A percentile compares a stretch with the other conserved stretches of the same genome.
Conservation (phyloP, 1,140 invertebrate species). For the Himalopsyche phryganea region DNA sequence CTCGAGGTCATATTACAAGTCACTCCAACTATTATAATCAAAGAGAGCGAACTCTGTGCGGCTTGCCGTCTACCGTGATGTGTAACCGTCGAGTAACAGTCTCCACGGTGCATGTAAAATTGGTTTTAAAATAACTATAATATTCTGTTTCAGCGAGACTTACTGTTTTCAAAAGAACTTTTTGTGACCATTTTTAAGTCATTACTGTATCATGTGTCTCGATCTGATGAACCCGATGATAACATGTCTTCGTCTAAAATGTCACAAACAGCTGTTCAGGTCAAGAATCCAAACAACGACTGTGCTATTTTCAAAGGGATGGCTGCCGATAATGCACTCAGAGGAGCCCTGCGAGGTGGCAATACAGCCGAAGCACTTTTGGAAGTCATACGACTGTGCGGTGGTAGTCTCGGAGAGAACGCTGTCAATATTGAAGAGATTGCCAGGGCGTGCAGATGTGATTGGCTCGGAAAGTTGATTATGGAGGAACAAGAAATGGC, state of each 20-base stretch:
- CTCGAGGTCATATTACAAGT: too few species aligned
- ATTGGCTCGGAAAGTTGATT: constrained; percentile 24
- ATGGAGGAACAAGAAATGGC: constrained; percentile 20
- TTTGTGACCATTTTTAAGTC: constrained; percentile 23
- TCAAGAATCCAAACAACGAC: neutral
- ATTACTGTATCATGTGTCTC: constrained; percentile 1
- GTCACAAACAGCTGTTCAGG: neutral
- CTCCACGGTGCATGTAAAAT: too few species aligned
- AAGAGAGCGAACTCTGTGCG: too few species aligned
- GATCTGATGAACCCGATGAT: neutral
- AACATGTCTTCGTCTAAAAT: neutral
- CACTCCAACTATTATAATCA: too few species aligned
- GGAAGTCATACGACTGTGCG: constrained; percentile 20
- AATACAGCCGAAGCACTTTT: constrained; percentile 8
- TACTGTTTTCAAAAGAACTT: constrained; percentile 23
- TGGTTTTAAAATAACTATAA: too few species aligned
- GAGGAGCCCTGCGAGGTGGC: neutral
- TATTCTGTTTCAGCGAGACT: constrained; percentile 28
- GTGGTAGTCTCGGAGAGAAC: neutral
- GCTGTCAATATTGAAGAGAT: neutral
- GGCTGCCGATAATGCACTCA: neutral
- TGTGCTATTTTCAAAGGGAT: neutral
- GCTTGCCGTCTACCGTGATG: too few species aligned
- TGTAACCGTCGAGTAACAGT: too few species aligned
- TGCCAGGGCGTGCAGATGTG: constrained; percentile 4